These are phyloP conservation scores for Onychomys torridus DNA, from an alignment of 2,797 vertebrate species.

Conservation along the genomic window DNA sequence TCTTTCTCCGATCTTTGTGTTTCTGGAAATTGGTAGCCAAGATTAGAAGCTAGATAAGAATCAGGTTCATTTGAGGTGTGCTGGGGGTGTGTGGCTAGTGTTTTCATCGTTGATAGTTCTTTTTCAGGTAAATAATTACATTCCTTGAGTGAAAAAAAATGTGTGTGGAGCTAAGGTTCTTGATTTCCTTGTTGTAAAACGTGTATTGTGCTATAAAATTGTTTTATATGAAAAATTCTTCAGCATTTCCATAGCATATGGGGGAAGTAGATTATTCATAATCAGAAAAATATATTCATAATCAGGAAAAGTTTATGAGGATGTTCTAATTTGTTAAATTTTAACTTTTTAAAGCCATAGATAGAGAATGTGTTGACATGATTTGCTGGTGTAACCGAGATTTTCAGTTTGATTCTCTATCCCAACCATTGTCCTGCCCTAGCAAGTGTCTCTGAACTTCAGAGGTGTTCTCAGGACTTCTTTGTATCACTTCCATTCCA, in stretches of 20 bases:
- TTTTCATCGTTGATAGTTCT: slow-evolving; percentile 2
- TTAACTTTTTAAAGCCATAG: slow-evolving; percentile 59
- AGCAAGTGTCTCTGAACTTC: not conserved
- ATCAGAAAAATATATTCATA: not conserved
- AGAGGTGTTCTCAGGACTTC: slow-evolving; percentile 15
- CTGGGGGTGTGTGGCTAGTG: not conserved
- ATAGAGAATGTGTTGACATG: slow-evolving; percentile 54
- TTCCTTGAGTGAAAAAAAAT: slow-evolving; percentile 43
- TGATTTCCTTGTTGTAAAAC: slow-evolving; percentile 60
- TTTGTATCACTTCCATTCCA: not conserved
- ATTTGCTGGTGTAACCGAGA: slow-evolving; percentile 33
- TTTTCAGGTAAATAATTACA: slow-evolving; percentile 31
- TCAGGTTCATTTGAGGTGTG: not conserved
- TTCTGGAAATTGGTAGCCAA: slow-evolving; percentile 58
- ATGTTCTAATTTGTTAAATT: slow-evolving; percentile 50
- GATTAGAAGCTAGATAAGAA: slow-evolving; percentile 34
- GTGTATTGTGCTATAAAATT: not conserved
- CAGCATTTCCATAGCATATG: not conserved
- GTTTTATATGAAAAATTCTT: slow-evolving; percentile 15
- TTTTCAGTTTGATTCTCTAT: slow-evolving; percentile 17
- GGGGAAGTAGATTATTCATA: not conserved
- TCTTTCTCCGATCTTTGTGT: slow-evolving; percentile 50
- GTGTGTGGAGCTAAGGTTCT: slow-evolving; percentile 11
- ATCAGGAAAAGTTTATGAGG: not conserved
- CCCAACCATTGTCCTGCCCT: not conserved